phyloP scores from a whole-genome alignment of 1,140 invertebrate species.

The Dreissena rostriformis region DNA sequence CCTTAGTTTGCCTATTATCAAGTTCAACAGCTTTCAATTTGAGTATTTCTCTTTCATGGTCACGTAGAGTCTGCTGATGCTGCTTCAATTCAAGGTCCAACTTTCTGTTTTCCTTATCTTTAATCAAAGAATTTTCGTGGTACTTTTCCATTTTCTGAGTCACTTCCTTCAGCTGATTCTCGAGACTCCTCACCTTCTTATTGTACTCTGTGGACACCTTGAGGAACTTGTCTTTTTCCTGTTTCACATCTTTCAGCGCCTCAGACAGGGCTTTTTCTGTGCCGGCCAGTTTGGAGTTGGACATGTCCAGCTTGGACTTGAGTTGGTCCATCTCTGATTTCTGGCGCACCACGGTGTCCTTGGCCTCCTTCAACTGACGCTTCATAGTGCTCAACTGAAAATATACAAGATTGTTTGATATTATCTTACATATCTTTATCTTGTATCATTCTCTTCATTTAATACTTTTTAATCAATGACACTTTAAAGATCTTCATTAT shows the following conservation, averaged over 20 bases:
- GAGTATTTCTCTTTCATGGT: slow-evolving; percentile 73
- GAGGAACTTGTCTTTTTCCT: slow-evolving; percentile 75
- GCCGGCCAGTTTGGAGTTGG: slow-evolving; percentile 74
- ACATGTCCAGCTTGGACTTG: slow-evolving; percentile 77
- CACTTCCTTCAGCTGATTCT: slow-evolving; percentile 71
- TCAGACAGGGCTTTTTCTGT: slow-evolving; percentile 77
- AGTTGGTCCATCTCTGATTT: slow-evolving; percentile 74
- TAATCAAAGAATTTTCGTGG: slow-evolving; percentile 65
- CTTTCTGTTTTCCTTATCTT: slow-evolving; percentile 74
- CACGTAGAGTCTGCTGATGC: slow-evolving; percentile 67
- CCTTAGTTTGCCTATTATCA: slow-evolving; percentile 74
- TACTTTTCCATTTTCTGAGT: slow-evolving; percentile 70
- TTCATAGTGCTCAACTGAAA: slow-evolving; percentile 72
- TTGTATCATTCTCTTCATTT: neutral
- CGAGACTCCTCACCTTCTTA: slow-evolving; percentile 70
- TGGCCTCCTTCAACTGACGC: slow-evolving; percentile 75
- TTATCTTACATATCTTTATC: neutral
- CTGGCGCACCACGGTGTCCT: slow-evolving; percentile 71
- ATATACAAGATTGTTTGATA: too few relatives aligned
- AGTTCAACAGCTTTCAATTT: slow-evolving; percentile 74
- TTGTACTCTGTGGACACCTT: slow-evolving; percentile 76
- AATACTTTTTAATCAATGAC: neutral
- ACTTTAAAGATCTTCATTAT: neutral
- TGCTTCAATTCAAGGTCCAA: slow-evolving; percentile 71
- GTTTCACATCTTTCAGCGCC: slow-evolving; percentile 73